Conservation (phyloP, 2,888 invertebrate species). For the Watsonalla binaria region DNA sequence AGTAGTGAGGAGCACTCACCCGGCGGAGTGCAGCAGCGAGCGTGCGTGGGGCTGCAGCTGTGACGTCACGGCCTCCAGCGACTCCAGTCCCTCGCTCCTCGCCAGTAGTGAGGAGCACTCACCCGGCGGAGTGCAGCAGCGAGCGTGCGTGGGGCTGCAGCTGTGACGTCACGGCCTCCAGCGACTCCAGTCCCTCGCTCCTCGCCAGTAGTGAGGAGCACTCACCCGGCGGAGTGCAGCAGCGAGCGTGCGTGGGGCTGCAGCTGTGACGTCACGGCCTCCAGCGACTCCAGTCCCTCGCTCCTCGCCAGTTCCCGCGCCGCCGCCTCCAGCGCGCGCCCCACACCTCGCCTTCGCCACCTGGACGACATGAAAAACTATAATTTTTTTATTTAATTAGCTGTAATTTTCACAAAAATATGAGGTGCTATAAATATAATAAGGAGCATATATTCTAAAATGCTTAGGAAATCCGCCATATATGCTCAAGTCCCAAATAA, state of each 20-base stretch:
- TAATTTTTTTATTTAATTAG: not conserved
- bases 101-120: no score
- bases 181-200: not conserved
- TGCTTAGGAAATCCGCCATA: no score
- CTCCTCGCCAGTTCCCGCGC: conserved; percentile 10
- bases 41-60: no score
- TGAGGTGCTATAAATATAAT: no score
- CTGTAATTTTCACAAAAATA: no score
- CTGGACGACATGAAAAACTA: conserved; percentile 2
- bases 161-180: not conserved
- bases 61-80: no score
- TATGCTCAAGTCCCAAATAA: conserved; percentile 6
- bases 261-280: conserved; percentile 23
- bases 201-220: not conserved
- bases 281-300: conserved; percentile 18
- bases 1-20: no score
- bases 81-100: no score
- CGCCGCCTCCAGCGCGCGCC: conserved; percentile 25
- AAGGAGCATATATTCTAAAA: no score
- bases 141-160: no score
- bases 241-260: conserved; percentile 23
- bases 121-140: no score
- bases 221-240: conserved; percentile 21
- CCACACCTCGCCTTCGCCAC: conserved; percentile 34
- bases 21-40: no score